A percentile compares a stretch with the other conserved stretches of the same genome.
Conservation (phyloP, 2,888 invertebrate genomes). For the Villa cingulata region DNA sequence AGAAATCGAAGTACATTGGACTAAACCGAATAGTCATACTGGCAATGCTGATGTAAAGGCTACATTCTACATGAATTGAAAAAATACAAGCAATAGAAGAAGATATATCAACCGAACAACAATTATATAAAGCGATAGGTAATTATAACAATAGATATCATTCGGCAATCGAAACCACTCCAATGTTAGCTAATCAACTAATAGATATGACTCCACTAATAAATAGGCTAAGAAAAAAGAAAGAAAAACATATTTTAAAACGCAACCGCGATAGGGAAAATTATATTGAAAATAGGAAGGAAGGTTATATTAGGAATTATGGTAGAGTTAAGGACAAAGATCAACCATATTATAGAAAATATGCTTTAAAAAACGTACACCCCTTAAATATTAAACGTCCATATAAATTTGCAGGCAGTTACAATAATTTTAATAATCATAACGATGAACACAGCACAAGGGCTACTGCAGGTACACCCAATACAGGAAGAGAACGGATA, state of each 20-base stretch:
- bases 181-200: background rate
- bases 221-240: background rate
- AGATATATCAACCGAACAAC: background rate
- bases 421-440: background rate
- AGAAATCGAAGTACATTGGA: background rate
- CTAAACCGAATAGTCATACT: slow-evolving; percentile 3
- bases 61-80: background rate
- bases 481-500: background rate
- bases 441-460: background rate
- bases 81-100: background rate
- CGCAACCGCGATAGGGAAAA: background rate
- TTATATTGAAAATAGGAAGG: slow-evolving; percentile 5
- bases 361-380: slow-evolving; percentile 4
- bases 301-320: slow-evolving; percentile 6
- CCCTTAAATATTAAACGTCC: slow-evolving; percentile 6
- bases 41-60: slow-evolving; percentile 1
- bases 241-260: background rate
- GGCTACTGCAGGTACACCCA: background rate
- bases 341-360: slow-evolving; percentile 5
- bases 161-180: background rate
- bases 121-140: background rate
- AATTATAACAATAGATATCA: background rate
- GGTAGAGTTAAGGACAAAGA: slow-evolving; percentile 6
- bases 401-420: slow-evolving; percentile 3
- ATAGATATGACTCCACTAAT: background rate